Evolutionary conservation across 2,113 vertebrate genomes (phyloP).

Genomic region (Python bivittatus): DNA sequence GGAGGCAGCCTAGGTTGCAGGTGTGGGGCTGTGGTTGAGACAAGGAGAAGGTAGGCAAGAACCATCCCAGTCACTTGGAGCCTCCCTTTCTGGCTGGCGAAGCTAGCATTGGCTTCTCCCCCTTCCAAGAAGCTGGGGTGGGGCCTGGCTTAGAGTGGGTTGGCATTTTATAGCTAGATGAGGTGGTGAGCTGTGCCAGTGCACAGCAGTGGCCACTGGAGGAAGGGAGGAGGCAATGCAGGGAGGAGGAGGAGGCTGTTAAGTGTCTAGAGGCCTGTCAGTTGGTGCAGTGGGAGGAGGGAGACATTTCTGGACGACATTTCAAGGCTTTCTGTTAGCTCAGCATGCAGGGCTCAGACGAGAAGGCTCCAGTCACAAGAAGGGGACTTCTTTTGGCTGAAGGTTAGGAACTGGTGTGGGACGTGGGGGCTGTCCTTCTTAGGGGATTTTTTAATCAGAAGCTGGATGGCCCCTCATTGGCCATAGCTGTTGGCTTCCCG

Average conservation of each 20-base stretch:
- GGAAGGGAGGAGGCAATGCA: neutral
- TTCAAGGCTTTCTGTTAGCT: neutral
- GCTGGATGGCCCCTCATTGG: neutral
- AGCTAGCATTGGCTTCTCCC: neutral
- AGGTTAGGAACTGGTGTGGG: neutral
- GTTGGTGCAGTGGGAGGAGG: too few relatives aligned
- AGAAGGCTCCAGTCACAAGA: neutral
- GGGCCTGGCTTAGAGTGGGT: neutral
- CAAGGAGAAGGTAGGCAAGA: neutral
- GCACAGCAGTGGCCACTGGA: neutral
- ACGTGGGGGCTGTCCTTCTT: neutral
- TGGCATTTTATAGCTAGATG: too few relatives aligned
- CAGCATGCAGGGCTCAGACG: neutral
- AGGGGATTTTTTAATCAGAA: too few relatives aligned
- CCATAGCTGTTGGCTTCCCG: neutral
- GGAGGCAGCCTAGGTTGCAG: neutral
- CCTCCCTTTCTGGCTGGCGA: neutral
- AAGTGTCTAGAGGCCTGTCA: too few relatives aligned
- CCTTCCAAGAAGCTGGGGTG: too few relatives aligned
- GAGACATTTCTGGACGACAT: too few relatives aligned
- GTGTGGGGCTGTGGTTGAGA: neutral
- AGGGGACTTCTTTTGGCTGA: neutral
- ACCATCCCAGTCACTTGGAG: accelerated
- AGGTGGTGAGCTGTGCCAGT: neutral
- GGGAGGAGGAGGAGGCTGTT: too few relatives aligned